phyloP scores from a whole-genome alignment of 1,140 invertebrate species.

The Sitobion miscanthi region DNA sequence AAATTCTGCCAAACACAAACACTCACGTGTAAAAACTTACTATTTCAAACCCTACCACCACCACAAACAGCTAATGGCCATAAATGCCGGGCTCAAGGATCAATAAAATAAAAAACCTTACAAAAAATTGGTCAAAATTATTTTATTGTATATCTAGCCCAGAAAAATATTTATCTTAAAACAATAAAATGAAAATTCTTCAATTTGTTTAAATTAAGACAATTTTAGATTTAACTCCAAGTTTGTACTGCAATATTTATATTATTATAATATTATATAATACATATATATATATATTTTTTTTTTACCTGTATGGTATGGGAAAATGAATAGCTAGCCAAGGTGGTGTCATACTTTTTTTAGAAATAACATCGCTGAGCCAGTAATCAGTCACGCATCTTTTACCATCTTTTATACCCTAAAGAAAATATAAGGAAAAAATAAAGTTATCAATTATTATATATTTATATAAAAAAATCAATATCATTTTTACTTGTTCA shows the following conservation, averaged over 20 bases:
- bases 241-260: not conserved
- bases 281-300: not conserved
- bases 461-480: not conserved
- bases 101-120: too few species aligned
- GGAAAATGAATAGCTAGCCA: constrained; percentile 93
- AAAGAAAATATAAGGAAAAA: constrained; percentile 53
- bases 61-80: too few species aligned
- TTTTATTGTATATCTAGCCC: too few species aligned
- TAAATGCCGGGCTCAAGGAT: too few species aligned
- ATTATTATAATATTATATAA: not conserved
- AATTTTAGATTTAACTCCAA: not conserved
- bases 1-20: too few species aligned
- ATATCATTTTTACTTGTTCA: constrained; percentile 69
- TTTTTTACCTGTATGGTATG: constrained; percentile 71
- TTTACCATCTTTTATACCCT: constrained; percentile 80
- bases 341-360: constrained; percentile 84
- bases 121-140: too few species aligned
- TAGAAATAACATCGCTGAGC: constrained; percentile 86
- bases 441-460: not conserved
- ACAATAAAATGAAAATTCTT: too few species aligned
- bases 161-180: too few species aligned
- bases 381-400: constrained; percentile 93
- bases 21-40: too few species aligned
- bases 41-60: too few species aligned
- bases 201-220: not conserved